Conservation (phyloP, 2,888 invertebrate genomes). For the Diarsia mendica region DNA sequence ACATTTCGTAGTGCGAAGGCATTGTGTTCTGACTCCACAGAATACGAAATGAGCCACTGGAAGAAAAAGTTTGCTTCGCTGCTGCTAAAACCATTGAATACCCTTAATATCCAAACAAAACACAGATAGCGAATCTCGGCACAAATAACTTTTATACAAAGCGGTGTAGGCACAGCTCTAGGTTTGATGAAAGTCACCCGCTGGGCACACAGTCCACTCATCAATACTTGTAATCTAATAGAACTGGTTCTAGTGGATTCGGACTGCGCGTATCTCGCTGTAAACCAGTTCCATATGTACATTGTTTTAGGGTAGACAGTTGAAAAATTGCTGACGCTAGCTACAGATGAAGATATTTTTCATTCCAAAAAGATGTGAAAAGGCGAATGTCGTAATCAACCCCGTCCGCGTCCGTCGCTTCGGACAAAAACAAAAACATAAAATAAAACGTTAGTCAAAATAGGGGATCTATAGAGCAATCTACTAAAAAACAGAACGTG, state of each 20-base stretch:
- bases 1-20: slow-evolving; percentile 11
- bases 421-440: slow-evolving; percentile 50
- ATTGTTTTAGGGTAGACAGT: slow-evolving; percentile 31
- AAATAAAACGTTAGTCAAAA: slow-evolving; percentile 42
- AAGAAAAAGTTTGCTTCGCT: slow-evolving; percentile 15
- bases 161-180: slow-evolving; percentile 13
- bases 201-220: slow-evolving; percentile 42
- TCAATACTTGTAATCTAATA: slow-evolving; percentile 46
- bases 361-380: slow-evolving; percentile 7
- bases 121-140: not conserved
- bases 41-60: slow-evolving; percentile 16
- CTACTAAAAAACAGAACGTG: slow-evolving; percentile 44
- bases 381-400: slow-evolving; percentile 17
- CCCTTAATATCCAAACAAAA: not conserved
- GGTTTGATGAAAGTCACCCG: slow-evolving; percentile 39
- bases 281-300: slow-evolving; percentile 25
- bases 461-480: slow-evolving; percentile 29
- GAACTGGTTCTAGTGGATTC: slow-evolving; percentile 34
- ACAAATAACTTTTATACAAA: slow-evolving; percentile 7
- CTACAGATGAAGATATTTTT: slow-evolving; percentile 19
- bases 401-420: not conserved
- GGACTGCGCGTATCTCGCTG: slow-evolving; percentile 8
- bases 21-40: slow-evolving; percentile 18
- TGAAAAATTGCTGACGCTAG: slow-evolving; percentile 2
- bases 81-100: not conserved